Evolutionary conservation across 2,113 vertebrate species (phyloP).

Genomic region (Rhinoderma darwinii): DNA sequence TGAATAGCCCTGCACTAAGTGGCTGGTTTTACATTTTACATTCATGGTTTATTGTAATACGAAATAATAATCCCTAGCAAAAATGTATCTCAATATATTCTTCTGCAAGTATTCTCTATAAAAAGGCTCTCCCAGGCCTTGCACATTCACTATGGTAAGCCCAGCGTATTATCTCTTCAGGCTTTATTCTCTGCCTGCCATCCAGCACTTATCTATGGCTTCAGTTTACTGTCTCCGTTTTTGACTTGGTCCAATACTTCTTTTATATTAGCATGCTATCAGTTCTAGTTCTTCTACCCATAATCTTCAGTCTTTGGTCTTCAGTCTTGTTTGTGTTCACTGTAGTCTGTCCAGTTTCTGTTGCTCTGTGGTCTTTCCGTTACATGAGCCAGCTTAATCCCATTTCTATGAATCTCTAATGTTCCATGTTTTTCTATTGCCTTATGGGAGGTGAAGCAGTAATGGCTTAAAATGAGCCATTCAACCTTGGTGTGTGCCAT

Average conservation of each 20-base stretch:
- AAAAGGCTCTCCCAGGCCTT: neutral
- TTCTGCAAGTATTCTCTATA: neutral
- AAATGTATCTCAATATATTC: neutral
- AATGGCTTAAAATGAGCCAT: too few relatives aligned
- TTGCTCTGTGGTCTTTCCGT: neutral
- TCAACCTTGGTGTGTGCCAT: neutral
- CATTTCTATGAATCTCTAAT: neutral
- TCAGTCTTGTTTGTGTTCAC: neutral
- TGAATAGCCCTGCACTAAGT: neutral
- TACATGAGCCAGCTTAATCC: neutral
- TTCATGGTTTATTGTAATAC: neutral
- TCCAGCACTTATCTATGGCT: neutral
- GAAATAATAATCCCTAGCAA: neutral
- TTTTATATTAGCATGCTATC: neutral
- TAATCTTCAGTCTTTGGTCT: slow-evolving; percentile 23
- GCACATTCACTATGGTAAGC: neutral
- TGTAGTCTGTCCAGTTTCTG: neutral
- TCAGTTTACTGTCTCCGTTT: neutral
- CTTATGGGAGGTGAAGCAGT: neutral
- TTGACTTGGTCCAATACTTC: neutral
- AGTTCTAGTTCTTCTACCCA: neutral
- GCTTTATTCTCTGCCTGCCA: neutral
- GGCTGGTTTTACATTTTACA: neutral
- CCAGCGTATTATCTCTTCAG: neutral
- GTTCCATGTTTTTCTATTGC: neutral